Evolutionary conservation across 2,888 invertebrate genomes (phyloP), one percentile per base, ranked within the genome.

Genomic region (Anarsia innoxiella): DNA sequence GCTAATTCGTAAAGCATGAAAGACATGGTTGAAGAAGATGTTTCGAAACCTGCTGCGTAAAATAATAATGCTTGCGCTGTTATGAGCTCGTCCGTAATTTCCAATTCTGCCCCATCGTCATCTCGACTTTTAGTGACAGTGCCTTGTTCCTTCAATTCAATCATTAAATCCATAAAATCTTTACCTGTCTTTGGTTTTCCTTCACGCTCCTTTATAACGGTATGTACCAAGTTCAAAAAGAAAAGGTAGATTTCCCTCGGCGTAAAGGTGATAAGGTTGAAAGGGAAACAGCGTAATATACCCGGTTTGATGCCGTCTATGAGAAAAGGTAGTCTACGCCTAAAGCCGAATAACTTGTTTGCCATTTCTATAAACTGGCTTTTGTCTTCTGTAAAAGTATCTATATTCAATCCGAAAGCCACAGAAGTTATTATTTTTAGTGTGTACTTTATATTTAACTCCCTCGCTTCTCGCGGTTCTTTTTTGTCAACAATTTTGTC

Each of bases 31-130:
- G 65, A 58, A 12, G 74, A 63, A 0, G 75, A 72, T 0, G 76
- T 73, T 42, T 75, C 76, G 36, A 70, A 73, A 1, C 77, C 76
- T 8, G 74, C 77, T 1, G 56, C 56, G 39, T 64, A 67, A 40
- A 68, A 66, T 2, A 59, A 44, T 16, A 66, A 53, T 1, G 59
- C 59, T 37, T 67, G 65, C 1, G 63, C 65, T 2, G 61, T 54
- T 28, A 70, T 52, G 8, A 63, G 12, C 2, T 49, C 43, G 15
- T 64, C 59, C 12, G 64, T 58, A 0, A 70, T 42, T 23, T 59
- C 59, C 8, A 67, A 33, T 43, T 67, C 64, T 1, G 53, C 49
- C 3, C 51, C 46, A 0, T 56, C 59, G 6, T 44, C 33, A 5
- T 41, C 48, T 30, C 42, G 41, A 14, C 37, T 35, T 39, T 42